Conservation (phyloP, 1,140 invertebrate species). For the Vanessa tameamea region DNA sequence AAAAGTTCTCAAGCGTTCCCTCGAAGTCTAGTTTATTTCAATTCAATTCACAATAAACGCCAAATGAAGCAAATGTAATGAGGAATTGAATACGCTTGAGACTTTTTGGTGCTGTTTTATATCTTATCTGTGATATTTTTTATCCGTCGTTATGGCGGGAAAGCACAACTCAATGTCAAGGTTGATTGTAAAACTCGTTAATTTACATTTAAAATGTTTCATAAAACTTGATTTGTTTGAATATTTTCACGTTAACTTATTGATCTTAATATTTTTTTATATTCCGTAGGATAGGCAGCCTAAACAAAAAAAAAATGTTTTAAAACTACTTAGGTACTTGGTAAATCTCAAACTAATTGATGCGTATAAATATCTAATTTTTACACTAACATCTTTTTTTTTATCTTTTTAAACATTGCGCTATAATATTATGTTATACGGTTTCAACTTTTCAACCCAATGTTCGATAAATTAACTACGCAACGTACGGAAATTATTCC, state of each 20-base stretch:
- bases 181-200: too few species aligned
- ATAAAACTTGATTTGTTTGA: too few species aligned
- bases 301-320: too few species aligned
- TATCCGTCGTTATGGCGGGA: background rate
- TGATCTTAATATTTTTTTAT: too few species aligned
- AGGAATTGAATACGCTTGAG: background rate
- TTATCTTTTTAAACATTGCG: background rate
- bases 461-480: slow-evolving; percentile 2
- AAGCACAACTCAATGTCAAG: too few species aligned
- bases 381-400: too few species aligned
- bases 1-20: background rate
- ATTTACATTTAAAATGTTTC: too few species aligned
- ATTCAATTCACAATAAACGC: background rate
- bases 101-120: background rate
- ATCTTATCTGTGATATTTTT: background rate
- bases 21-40: background rate
- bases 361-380: too few species aligned
- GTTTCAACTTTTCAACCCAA: background rate
- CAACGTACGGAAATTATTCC: slow-evolving; percentile 1
- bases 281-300: too few species aligned
- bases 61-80: slow-evolving; percentile 6
- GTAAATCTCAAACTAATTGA: too few species aligned
- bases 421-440: background rate
- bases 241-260: too few species aligned
- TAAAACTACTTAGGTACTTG: too few species aligned